These are phyloP conservation scores for Crossaster papposus DNA, from an alignment of 53 echinoderm and acorn worm genomes.

Conservation along the genomic window DNA sequence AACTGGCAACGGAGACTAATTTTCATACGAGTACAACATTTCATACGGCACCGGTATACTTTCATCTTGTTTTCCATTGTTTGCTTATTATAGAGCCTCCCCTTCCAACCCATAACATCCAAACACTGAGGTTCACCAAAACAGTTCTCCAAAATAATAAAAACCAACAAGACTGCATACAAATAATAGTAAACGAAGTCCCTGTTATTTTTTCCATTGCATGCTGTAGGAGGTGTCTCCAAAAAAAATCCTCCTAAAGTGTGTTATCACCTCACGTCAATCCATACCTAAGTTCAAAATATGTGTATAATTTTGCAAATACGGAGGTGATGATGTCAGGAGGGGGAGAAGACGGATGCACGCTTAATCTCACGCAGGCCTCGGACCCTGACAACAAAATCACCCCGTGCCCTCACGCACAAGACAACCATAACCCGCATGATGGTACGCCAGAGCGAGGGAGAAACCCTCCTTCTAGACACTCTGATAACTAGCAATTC, in stretches of 20 bases:
- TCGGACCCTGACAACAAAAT: constrained; percentile 4
- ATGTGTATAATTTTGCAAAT: constrained; percentile 24
- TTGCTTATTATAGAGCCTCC: too few relatives aligned
- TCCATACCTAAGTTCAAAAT: neutral
- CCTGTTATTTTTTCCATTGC: too few relatives aligned
- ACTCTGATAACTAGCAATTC: constrained; percentile 9
- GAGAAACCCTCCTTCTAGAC: neutral
- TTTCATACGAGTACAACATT: too few relatives aligned
- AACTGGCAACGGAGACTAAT: too few relatives aligned
- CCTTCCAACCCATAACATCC: too few relatives aligned
- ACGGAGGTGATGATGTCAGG: constrained; percentile 29
- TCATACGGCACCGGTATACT: too few relatives aligned
- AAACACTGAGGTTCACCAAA: too few relatives aligned
- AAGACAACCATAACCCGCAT: neutral
- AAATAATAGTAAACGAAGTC: too few relatives aligned
- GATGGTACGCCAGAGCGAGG: neutral
- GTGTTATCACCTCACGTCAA: constrained; percentile 8
- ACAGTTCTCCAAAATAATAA: too few relatives aligned
- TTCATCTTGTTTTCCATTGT: too few relatives aligned
- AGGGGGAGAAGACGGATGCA: constrained; percentile 13
- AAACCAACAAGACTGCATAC: too few relatives aligned
- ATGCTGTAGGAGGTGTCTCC: too few relatives aligned
- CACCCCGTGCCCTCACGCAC: neutral
- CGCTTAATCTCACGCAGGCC: constrained; percentile 23
- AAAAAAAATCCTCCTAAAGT: neutral